Evolutionary conservation across 2,797 vertebrate genomes (phyloP).

Genomic region (Gallinago nigripennis): DNA sequence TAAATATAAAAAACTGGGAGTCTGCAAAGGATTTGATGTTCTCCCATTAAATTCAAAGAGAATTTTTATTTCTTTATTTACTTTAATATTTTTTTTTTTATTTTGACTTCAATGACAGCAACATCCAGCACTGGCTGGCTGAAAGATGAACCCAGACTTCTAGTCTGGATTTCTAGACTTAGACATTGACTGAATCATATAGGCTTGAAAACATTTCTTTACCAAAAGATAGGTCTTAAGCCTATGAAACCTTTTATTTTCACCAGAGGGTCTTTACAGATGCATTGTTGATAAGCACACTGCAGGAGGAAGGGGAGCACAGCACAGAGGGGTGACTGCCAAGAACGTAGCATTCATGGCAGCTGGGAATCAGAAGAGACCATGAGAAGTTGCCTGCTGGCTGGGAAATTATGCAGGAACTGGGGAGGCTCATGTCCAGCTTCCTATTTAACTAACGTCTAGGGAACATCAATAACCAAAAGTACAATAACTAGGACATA

Average conservation of each 20-base stretch:
- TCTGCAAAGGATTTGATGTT: neutral
- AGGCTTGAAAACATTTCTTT: neutral
- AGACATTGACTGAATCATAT: neutral
- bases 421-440: fast-evolving
- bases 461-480: neutral
- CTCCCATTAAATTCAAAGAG: neutral
- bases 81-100: neutral
- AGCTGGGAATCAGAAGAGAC: neutral
- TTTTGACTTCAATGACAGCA: neutral
- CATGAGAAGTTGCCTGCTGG: neutral
- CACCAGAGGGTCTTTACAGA: neutral
- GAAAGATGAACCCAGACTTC: neutral
- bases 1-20: neutral
- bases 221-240: neutral
- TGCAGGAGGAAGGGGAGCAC: neutral
- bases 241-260: neutral
- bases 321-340: neutral
- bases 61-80: neutral
- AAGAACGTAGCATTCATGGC: neutral
- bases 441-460: neutral
- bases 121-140: neutral
- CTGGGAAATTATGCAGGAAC: neutral
- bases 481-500: neutral
- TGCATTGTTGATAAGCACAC: neutral
- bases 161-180: neutral